These are phyloP conservation scores for Oceanites oceanicus DNA, from an alignment of 2,113 vertebrate genomes.

Conservation along the genomic window DNA sequence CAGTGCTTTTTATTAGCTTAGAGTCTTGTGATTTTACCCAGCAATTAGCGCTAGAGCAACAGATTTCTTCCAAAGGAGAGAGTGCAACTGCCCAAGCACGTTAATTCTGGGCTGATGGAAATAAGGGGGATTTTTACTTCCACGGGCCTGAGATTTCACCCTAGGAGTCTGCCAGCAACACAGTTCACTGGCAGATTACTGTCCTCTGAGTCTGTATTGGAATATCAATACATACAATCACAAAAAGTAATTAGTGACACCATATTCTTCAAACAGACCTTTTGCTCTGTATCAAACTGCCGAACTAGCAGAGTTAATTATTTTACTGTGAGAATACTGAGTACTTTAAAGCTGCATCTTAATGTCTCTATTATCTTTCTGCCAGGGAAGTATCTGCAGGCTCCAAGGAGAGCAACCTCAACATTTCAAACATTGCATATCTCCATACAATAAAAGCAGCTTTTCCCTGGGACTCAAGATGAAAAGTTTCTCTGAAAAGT, in stretches of 20 bases:
- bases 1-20: background rate
- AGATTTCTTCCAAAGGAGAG: background rate
- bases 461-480: background rate
- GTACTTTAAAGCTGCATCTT: background rate
- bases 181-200: background rate
- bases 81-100: fast-evolving
- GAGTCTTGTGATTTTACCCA: background rate
- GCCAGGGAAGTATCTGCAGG: background rate
- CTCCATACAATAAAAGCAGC: background rate
- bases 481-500: background rate
- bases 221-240: background rate
- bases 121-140: background rate
- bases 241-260: background rate
- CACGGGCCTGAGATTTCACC: background rate
- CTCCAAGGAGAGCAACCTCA: background rate
- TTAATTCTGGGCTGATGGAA: background rate
- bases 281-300: background rate
- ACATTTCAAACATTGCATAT: background rate
- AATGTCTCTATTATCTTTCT: background rate
- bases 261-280: background rate
- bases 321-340: background rate
- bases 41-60: background rate
- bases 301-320: background rate
- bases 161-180: background rate
- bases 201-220: background rate